Evolutionary conservation across 2,888 invertebrate genomes (phyloP).

Genomic region (Platycheirus rosarum): DNA sequence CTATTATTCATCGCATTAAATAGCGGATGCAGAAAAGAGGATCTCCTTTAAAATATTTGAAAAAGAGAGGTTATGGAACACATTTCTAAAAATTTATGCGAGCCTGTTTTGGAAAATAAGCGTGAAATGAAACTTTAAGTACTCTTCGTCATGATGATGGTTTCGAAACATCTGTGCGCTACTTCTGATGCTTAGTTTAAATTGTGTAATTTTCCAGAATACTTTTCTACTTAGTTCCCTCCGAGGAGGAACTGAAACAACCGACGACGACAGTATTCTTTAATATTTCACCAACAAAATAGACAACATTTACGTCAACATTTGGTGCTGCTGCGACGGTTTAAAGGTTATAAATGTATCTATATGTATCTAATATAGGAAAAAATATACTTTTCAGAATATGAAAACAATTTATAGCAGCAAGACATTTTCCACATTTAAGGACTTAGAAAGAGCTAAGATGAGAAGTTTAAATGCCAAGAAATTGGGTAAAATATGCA

Average conservation of each 20-base stretch:
- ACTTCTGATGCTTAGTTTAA: constrained; percentile 26
- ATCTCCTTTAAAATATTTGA: constrained; percentile 28
- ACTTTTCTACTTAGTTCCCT: constrained; percentile 15
- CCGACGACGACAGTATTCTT: constrained; percentile 1
- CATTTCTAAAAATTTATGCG: constrained; percentile 55
- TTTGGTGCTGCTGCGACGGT: constrained; percentile 15
- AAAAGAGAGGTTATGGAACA: constrained; percentile 33
- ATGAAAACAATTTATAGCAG: too few species aligned
- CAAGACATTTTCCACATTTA: too few species aligned
- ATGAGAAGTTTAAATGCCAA: too few species aligned
- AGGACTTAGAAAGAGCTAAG: too few species aligned
- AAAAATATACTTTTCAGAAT: too few species aligned
- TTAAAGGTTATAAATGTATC: constrained; percentile 28
- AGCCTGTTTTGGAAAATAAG: constrained; percentile 56
- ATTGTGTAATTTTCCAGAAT: constrained; percentile 52
- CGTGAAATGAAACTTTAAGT: constrained; percentile 63
- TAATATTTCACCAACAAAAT: constrained; percentile 28
- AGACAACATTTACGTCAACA: constrained; percentile 39
- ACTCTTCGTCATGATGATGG: constrained; percentile 51
- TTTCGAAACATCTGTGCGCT: constrained; percentile 48
- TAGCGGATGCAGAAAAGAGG: constrained; percentile 51
- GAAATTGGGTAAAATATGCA: too few species aligned
- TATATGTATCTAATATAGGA: too few species aligned
- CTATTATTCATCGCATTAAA: constrained; percentile 36
- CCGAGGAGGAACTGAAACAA: not conserved